Conservation (phyloP, 2,113 vertebrate genomes). For the Elachura formosa region DNA sequence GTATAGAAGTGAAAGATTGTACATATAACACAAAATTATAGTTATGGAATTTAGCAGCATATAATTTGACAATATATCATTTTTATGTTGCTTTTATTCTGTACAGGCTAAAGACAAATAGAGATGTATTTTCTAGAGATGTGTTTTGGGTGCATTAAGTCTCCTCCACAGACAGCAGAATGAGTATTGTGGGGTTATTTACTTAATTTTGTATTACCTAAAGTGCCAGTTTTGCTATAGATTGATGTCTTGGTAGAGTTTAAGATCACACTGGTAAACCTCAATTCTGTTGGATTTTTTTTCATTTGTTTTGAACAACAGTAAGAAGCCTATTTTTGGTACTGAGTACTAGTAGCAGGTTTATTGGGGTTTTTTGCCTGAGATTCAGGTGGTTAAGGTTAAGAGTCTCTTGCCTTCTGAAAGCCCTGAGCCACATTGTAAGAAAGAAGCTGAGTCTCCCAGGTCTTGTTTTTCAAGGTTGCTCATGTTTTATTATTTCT, state of each 20-base stretch:
- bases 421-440: too few relatives aligned
- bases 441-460: too few relatives aligned
- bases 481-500: too few relatives aligned
- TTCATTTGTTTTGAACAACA: background rate
- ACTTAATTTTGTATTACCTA: constrained; percentile 21
- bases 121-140: background rate
- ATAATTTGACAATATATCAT: constrained; percentile 26
- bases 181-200: background rate
- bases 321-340: background rate
- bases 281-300: background rate
- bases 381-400: too few relatives aligned
- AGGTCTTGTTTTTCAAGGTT: too few relatives aligned
- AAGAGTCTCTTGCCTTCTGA: too few relatives aligned
- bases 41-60: constrained; percentile 23
- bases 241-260: background rate
- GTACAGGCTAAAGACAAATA: constrained; percentile 19
- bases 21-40: background rate
- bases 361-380: too few relatives aligned
- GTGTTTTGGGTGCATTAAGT: background rate
- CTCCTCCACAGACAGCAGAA: background rate
- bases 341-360: too few relatives aligned
- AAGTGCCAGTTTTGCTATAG: background rate
- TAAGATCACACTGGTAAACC: background rate
- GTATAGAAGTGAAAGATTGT: background rate
- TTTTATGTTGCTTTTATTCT: constrained; percentile 27